phyloP scores from a whole-genome alignment of 2,113 vertebrate species.

The Paralichthys olivaceus region DNA sequence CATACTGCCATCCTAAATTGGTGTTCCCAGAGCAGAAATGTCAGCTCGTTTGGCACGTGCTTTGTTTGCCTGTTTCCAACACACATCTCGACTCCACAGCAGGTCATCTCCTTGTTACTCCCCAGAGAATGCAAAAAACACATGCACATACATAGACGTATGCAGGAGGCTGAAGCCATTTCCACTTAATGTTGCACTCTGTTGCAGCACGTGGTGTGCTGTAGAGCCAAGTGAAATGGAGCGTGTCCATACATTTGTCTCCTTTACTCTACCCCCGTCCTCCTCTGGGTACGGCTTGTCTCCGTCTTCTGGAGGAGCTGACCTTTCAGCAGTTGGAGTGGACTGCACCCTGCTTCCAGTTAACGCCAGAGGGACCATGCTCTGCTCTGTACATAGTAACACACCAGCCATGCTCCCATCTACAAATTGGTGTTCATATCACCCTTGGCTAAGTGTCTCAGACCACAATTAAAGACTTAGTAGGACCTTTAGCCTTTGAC shows the following conservation, averaged over 20 bases:
- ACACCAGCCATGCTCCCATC: conserved; percentile 26
- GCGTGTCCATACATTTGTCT: conserved; percentile 67
- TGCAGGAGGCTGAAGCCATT: conserved; percentile 8
- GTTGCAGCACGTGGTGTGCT: not conserved
- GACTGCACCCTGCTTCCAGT: conserved; percentile 47
- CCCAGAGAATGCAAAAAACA: not conserved
- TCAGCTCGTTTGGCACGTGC: conserved; percentile 66
- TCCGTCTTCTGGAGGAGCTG: conserved; percentile 53
- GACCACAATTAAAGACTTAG: conserved; percentile 59
- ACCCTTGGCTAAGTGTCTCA: conserved; percentile 7
- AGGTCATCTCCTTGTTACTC: conserved; percentile 51
- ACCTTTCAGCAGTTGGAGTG: conserved; percentile 72
- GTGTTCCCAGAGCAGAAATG: conserved; percentile 71
- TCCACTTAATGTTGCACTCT: conserved; percentile 41
- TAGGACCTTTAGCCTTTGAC: conserved; percentile 60
- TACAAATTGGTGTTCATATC: conserved; percentile 38
- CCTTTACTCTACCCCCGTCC: conserved; percentile 18
- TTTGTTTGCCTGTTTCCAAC: conserved; percentile 59
- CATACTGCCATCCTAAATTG: conserved; percentile 64
- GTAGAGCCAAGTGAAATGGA: conserved; percentile 60
- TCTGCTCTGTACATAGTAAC: conserved; percentile 43
- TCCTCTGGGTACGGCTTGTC: conserved; percentile 39
- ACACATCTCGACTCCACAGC: conserved; percentile 33
- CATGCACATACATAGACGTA: not conserved
- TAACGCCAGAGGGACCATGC: conserved; percentile 50